Evolutionary conservation across 2,113 vertebrate genomes (phyloP).

Genomic region (Formicarius rufipectus): DNA sequence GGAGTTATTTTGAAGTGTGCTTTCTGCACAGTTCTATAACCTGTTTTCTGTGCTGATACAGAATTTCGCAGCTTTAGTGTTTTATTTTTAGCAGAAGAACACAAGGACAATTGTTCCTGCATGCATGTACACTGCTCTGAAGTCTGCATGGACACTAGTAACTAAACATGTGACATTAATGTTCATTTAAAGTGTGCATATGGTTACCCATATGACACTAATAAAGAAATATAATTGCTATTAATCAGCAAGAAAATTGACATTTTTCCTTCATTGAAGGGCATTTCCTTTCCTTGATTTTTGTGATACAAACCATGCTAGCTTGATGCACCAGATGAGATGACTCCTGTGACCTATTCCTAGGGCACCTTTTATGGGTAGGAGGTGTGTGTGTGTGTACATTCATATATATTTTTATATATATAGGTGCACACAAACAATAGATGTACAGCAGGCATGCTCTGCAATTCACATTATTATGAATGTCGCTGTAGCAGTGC

Average conservation of each 20-base stretch:
- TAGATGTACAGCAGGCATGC: not conserved
- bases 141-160: not conserved
- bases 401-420: not conserved
- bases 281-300: not conserved
- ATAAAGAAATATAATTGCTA: not conserved
- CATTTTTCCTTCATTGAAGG: not conserved
- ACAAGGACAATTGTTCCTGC: not conserved
- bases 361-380: not conserved
- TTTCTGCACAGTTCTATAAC: not conserved
- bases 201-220: not conserved
- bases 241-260: not conserved
- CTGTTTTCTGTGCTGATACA: not conserved
- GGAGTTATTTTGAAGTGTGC: not conserved
- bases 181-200: not conserved
- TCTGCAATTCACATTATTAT: not conserved
- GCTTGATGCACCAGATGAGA: not conserved
- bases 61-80: not conserved
- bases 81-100: slow-evolving; percentile 3
- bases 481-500: not conserved
- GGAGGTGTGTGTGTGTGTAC: not conserved
- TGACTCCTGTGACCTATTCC: not conserved
- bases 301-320: not conserved
- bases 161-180: not conserved
- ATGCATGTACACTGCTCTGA: not conserved
- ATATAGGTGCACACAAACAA: accelerated